phyloP scores from a whole-genome alignment of 2,888 invertebrate genomes.

The Crepidodera aurea region DNA sequence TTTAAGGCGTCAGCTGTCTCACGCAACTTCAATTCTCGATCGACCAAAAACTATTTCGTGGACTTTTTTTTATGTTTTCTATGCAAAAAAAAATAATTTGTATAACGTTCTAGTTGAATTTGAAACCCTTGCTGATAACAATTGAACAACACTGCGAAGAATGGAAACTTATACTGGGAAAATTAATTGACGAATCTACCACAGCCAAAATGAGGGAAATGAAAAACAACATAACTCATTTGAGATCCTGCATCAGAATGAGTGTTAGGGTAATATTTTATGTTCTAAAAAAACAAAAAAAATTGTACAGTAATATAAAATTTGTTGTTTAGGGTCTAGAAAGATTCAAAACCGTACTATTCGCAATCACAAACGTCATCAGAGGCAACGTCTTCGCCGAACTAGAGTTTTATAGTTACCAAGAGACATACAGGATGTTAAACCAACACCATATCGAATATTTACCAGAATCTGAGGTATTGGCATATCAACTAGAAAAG shows the following conservation, averaged over 20 bases:
- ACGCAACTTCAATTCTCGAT: too few relatives aligned
- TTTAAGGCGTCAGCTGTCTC: too few relatives aligned
- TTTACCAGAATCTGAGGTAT: slow-evolving; percentile 65
- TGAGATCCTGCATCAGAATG: slow-evolving; percentile 72
- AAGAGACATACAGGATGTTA: slow-evolving; percentile 81
- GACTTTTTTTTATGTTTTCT: too few relatives aligned
- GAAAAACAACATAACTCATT: slow-evolving; percentile 70
- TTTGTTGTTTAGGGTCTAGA: slow-evolving; percentile 66
- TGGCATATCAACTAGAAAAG: slow-evolving; percentile 69
- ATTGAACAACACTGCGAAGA: slow-evolving; percentile 78
- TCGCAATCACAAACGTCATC: slow-evolving; percentile 79
- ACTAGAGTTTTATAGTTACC: slow-evolving; percentile 75
- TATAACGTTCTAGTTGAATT: slow-evolving; percentile 70
- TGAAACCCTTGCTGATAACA: slow-evolving; percentile 73
- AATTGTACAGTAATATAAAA: neutral
- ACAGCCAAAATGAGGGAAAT: slow-evolving; percentile 73
- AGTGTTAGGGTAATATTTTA: slow-evolving; percentile 72
- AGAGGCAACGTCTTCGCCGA: slow-evolving; percentile 81
- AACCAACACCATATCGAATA: slow-evolving; percentile 72
- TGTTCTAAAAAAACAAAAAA: neutral
- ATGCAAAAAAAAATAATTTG: too few relatives aligned
- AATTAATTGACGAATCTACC: slow-evolving; percentile 72
- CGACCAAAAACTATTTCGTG: too few relatives aligned
- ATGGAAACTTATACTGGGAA: slow-evolving; percentile 81
- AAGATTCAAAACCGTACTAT: slow-evolving; percentile 85